Evolutionary conservation across 2,888 invertebrate genomes (phyloP).

Genomic region (Margaritifera margaritifera): DNA sequence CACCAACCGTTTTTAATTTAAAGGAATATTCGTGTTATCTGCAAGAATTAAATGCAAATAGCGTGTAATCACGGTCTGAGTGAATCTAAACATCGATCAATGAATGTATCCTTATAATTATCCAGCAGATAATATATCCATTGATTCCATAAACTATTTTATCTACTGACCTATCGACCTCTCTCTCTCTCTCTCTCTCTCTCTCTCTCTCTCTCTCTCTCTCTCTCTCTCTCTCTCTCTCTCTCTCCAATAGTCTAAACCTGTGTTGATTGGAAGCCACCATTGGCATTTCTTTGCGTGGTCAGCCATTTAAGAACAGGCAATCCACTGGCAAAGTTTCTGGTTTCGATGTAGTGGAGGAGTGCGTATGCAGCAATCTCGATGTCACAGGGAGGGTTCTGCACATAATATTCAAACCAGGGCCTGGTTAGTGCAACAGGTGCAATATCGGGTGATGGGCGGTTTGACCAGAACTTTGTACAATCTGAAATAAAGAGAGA

Average conservation of each 20-base stretch:
- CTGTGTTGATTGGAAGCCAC: constrained; percentile 69
- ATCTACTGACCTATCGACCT: no score
- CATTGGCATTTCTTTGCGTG: constrained; percentile 56
- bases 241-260: constrained; percentile 24
- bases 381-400: constrained; percentile 40
- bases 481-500: not conserved
- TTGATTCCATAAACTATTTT: no score
- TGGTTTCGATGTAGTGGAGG: constrained; percentile 46
- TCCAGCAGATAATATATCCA: no score
- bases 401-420: constrained; percentile 19
- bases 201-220: no score
- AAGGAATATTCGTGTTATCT: no score
- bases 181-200: no score
- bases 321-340: constrained; percentile 39
- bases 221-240: no score
- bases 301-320: constrained; percentile 62
- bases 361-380: constrained; percentile 66
- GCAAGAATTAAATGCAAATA: no score
- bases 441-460: not conserved
- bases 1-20: no score
- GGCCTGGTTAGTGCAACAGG: not conserved
- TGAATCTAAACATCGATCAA: no score
- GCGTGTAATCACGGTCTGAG: no score
- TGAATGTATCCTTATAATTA: no score
- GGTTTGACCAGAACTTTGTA: constrained; percentile 1